Evolutionary conservation across 2,113 vertebrate species (phyloP), one percentile per base, ranked within the genome.

Genomic region (Ahaetulla prasina): DNA sequence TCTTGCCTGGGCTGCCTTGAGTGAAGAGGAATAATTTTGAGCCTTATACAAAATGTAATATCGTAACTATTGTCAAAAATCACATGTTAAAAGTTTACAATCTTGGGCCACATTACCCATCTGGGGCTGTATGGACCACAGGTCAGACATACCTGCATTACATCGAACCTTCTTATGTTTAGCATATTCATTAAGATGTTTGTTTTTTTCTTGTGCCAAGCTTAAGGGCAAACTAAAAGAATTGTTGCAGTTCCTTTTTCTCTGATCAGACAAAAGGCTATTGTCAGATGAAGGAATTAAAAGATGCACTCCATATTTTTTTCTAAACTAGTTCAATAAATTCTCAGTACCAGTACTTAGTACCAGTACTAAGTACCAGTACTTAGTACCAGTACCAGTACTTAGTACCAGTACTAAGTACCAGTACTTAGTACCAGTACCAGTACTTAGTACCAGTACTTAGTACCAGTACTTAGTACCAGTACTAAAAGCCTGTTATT

Each of bases 101-200:
- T n/a, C 60, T n/a, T 68, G 30, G 30, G 12, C 30, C 30, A 68
- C 0, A 14, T 68, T 68, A 68, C 60, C 30, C 12, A 68, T 68
- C 12, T 0, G 14, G 12, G 60, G 60, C 9, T 0, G 2, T 3
- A n/a, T n/a, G 12, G 30, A n/a, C 12, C 2, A 4, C 60, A 2
- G 11, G 5, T 68, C 12, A 16, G 11, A n/a, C 11, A 68, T 0
- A 1, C 30, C 60, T 68, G 30, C 35, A 22, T 39, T 80, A 39
- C 0, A 20, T 18, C 35, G 8, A 39, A 39, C 18, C 6, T n/a
- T n/a, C n/a, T 80, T 80, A 80, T 80, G 35, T 52, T 43, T 68
- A 8, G 18, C 27, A 91, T 57, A 22, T 57, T 12, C 30, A 91
- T 25, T 9, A 35, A 27, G 55, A 18, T 8, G 8, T 47, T 23